These are phyloP conservation scores for Prenolepis imparis DNA, from an alignment of 2,888 invertebrate genomes.

Conservation along the genomic window DNA sequence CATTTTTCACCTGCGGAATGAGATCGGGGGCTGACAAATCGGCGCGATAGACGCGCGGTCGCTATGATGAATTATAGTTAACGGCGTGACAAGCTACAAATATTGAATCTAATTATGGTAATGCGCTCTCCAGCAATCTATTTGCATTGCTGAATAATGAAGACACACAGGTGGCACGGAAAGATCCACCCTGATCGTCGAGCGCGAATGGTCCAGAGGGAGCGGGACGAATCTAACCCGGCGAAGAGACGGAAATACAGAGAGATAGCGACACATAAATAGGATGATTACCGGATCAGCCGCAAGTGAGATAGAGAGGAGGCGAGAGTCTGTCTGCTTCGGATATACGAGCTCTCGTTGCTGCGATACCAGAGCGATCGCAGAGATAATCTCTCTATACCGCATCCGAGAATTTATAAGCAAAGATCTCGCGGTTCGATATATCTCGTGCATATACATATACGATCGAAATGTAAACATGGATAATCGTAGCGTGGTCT, in stretches of 20 bases:
- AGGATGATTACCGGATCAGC: constrained; percentile 49
- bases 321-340: constrained; percentile 24
- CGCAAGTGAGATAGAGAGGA: constrained; percentile 26
- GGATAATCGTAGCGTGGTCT: background rate
- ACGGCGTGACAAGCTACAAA: constrained; percentile 82
- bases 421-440: constrained; percentile 4
- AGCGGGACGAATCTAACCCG: constrained; percentile 41
- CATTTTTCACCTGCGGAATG: constrained; percentile 49
- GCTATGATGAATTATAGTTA: constrained; percentile 79
- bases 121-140: constrained; percentile 79
- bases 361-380: constrained; percentile 20
- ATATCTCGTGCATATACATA: background rate
- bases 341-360: constrained; percentile 27
- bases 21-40: constrained; percentile 67
- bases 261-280: constrained; percentile 30
- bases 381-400: constrained; percentile 28
- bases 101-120: constrained; percentile 85
- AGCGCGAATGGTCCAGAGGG: constrained; percentile 78
- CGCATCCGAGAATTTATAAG: constrained; percentile 32
- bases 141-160: constrained; percentile 82
- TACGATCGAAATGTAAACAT: constrained; percentile 3
- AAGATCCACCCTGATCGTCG: constrained; percentile 76
- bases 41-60: constrained; percentile 60
- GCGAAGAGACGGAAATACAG: constrained; percentile 32
- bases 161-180: constrained; percentile 79